These are phyloP conservation scores for Himantopus leucocephalus DNA, from an alignment of 2,113 vertebrate species.

Conservation along the genomic window DNA sequence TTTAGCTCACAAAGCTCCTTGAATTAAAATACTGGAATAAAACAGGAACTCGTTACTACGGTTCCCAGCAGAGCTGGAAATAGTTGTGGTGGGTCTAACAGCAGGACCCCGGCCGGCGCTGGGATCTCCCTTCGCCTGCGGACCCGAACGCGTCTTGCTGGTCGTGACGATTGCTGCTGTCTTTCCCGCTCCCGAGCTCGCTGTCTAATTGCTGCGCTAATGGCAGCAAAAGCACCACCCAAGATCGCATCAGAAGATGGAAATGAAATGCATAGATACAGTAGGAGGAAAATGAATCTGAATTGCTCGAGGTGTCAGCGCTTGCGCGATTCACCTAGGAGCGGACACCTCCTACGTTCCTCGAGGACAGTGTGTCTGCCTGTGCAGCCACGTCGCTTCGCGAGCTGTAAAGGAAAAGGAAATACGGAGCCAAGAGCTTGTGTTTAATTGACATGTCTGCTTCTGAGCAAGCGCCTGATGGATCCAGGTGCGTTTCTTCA, in stretches of 20 bases:
- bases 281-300: neutral
- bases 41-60: neutral
- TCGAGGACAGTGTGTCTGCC: neutral
- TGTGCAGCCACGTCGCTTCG: neutral
- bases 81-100: neutral
- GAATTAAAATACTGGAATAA: slow-evolving; percentile 23
- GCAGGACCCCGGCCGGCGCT: neutral
- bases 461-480: neutral
- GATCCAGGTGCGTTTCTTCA: neutral
- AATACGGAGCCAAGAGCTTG: neutral
- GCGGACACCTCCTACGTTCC: neutral
- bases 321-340: neutral
- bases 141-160: neutral
- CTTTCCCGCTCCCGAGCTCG: neutral
- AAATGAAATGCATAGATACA: neutral
- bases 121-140: neutral
- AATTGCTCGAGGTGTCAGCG: neutral
- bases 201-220: neutral
- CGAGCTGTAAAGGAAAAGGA: neutral
- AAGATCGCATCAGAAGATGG: neutral
- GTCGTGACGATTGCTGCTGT: neutral
- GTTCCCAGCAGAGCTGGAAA: neutral
- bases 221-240: neutral
- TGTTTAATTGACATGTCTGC: neutral
- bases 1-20: slow-evolving; percentile 36